Base-by-base conservation (phyloP, 2,888 invertebrate species). In the Cyclophora punctaria region DNA sequence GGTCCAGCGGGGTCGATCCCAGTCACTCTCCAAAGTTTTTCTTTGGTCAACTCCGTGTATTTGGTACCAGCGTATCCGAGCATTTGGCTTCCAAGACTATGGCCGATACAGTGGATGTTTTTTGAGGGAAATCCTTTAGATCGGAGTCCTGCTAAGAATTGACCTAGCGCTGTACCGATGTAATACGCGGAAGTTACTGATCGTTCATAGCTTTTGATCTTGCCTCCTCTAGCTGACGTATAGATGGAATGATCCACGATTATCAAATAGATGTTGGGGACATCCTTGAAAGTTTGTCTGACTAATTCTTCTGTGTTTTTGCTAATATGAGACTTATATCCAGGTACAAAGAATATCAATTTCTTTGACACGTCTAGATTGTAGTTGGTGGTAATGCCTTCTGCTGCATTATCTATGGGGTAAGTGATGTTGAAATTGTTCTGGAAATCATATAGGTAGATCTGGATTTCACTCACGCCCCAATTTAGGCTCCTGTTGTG, bases 1-100 rank as follows among this genome's bases (percentile, higher is more conserved):
- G 88, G 88, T 0, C 88, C 88, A 0, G 88, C 88, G 7, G 88
- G 88, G 56, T 88, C 88, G 3, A 87, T 66, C 0, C 79, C 88
- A 0, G 87, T 86, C 0, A 86, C 66, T 33, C 82, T 71, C 74
- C 76, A 75, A 3, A 88, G 56, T 47, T 80, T 83, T 48, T 83
- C 80, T 0, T 64, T 65, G 0, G 84, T 85, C n/a, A 59, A 40
- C 44, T 80, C 73, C 3, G 54, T 73, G 60, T 80, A 87, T 2
- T 54, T 66, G 0, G 66, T 62, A 0, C 83, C 87, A 2, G 75
- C 68, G 34, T 74, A 72, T 0, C 80, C 84, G 0, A 86, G 60
- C 63, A 87, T 86, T 51, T 87, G 87, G 35, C 79, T 73, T 5
- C 87, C 87, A 34, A 87, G 68, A 47, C 87, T 87, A 48, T 87